A percentile compares a stretch with the other conserved stretches of the same genome.
phyloP scores from a whole-genome alignment of 2,113 vertebrate genomes.

The Aplodontia rufa region DNA sequence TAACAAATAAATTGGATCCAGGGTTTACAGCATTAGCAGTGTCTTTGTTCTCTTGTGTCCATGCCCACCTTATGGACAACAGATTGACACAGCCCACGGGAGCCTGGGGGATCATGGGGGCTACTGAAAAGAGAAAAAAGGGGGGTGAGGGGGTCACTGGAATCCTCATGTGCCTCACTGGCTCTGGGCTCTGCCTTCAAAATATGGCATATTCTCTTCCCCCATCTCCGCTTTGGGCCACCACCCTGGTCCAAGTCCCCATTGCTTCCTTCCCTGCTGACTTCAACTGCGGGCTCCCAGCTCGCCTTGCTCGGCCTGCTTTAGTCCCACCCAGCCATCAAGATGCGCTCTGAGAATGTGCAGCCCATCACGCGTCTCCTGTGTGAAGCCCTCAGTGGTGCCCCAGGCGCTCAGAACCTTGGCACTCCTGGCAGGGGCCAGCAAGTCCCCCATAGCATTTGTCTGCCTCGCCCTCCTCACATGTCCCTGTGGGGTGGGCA shows the following conservation, averaged over 20 bases:
- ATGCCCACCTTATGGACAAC: background rate
- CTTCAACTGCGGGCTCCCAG: background rate
- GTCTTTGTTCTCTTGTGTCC: slow-evolving; percentile 67
- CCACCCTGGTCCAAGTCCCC: background rate
- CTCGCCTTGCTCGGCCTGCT: background rate
- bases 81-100: background rate
- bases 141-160: too few species aligned
- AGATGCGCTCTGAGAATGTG: background rate
- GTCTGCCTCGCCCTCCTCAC: background rate
- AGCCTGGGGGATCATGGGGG: background rate
- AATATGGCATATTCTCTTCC: background rate
- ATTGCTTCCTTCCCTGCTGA: background rate
- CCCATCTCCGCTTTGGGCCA: background rate
- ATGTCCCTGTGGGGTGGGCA: accelerated
- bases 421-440: background rate
- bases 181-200: background rate
- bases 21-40: slow-evolving; percentile 73
- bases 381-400: background rate
- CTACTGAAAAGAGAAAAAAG: accelerated
- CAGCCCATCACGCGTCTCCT: background rate
- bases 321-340: background rate
- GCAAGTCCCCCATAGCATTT: background rate
- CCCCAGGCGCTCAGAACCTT: background rate
- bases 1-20: slow-evolving; percentile 79
- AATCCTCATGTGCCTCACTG: accelerated